Conservation (phyloP, 2,797 vertebrate genomes). For the Cephalopachus bancanus region DNA sequence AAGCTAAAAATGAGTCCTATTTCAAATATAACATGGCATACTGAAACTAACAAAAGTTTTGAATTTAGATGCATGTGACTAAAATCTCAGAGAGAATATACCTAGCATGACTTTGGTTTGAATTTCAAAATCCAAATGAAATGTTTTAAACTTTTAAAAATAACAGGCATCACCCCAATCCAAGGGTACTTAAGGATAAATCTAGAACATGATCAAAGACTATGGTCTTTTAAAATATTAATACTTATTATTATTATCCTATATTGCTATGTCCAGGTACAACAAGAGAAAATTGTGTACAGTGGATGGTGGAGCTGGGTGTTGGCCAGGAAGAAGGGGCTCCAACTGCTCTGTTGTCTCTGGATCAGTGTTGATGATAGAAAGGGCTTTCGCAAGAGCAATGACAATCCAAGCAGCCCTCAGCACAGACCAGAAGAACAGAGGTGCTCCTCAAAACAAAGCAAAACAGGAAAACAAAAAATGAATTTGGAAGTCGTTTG, state of each 20-base stretch:
- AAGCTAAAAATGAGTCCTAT: neutral
- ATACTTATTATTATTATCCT: neutral
- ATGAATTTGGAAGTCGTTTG: neutral
- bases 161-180: neutral
- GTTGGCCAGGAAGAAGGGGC: neutral
- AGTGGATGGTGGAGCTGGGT: neutral
- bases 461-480: neutral
- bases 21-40: neutral
- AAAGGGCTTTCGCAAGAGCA: neutral
- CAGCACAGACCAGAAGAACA: neutral
- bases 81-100: neutral
- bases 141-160: neutral
- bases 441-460: neutral
- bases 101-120: neutral
- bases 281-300: neutral
- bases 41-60: neutral
- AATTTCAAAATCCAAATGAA: constrained; percentile 28
- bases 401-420: neutral
- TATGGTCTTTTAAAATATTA: neutral
- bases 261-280: neutral
- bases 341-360: neutral
- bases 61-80: neutral
- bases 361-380: neutral
- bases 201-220: neutral
- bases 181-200: neutral